Evolutionary conservation across 2,888 invertebrate genomes (phyloP).

Genomic region (Rapana venosa): DNA sequence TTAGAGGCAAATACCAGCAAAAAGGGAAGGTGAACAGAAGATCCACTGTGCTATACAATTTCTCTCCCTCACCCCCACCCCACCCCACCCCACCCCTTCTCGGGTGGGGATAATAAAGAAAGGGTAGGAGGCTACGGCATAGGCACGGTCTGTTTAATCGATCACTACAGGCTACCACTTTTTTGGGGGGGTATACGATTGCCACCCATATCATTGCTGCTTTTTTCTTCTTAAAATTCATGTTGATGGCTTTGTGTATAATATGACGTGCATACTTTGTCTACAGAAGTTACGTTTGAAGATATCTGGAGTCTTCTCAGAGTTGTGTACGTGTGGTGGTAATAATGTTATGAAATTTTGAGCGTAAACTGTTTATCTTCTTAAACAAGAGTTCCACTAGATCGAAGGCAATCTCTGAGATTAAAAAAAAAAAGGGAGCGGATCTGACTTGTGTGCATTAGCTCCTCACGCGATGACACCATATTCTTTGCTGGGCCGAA

Average conservation of each 20-base stretch:
- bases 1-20: neutral
- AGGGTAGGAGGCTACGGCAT: neutral
- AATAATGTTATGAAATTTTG: too few relatives aligned
- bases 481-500: too few relatives aligned
- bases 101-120: neutral
- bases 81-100: neutral
- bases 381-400: too few relatives aligned
- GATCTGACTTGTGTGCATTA: too few relatives aligned
- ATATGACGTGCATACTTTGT: neutral
- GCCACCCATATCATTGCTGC: neutral
- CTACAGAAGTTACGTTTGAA: too few relatives aligned
- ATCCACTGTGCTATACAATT: slow-evolving; percentile 1
- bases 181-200: neutral
- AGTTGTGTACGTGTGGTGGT: too few relatives aligned
- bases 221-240: neutral
- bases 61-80: neutral
- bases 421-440: too few relatives aligned
- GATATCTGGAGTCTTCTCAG: too few relatives aligned
- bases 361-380: too few relatives aligned
- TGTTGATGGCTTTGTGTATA: neutral
- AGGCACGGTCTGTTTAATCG: neutral
- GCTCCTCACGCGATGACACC: too few relatives aligned
- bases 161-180: neutral
- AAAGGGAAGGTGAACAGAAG: slow-evolving; percentile 13
- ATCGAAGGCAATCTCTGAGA: too few relatives aligned